Evolutionary conservation across 2,888 invertebrate species (phyloP).

Genomic region (Tinea trinotella): DNA sequence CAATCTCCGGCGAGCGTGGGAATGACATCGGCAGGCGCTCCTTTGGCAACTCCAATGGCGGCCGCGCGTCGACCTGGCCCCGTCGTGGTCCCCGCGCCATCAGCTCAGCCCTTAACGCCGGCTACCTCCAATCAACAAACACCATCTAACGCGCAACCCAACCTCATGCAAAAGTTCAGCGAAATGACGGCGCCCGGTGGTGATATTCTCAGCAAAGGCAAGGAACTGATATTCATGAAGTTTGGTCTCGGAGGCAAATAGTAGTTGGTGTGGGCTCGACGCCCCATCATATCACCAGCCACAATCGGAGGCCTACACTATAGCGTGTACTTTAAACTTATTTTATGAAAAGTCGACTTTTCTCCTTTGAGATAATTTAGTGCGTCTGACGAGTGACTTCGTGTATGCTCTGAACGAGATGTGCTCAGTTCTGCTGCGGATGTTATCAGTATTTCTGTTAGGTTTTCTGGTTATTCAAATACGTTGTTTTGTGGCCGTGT

Average conservation of each 20-base stretch:
- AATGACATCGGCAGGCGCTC: slow-evolving; percentile 49
- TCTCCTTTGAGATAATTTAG: slow-evolving; percentile 3
- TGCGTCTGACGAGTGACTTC: neutral
- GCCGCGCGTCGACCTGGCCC: slow-evolving; percentile 29
- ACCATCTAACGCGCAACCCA: slow-evolving; percentile 71
- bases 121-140: slow-evolving; percentile 55
- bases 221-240: slow-evolving; percentile 95
- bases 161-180: slow-evolving; percentile 90
- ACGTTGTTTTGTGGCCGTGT: neutral
- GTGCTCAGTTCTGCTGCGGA: slow-evolving; percentile 5
- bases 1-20: slow-evolving; percentile 51
- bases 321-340: neutral
- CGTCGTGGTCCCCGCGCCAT: slow-evolving; percentile 39
- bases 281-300: slow-evolving; percentile 27
- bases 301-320: neutral
- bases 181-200: slow-evolving; percentile 92
- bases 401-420: neutral
- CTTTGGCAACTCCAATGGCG: slow-evolving; percentile 53
- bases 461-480: neutral
- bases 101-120: slow-evolving; percentile 56
- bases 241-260: slow-evolving; percentile 89
- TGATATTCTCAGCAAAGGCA: slow-evolving; percentile 92
- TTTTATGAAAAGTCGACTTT: slow-evolving; percentile 1
- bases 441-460: slow-evolving; percentile 14
- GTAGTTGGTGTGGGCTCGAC: slow-evolving; percentile 45